These are phyloP conservation scores for Leucozona laternaria DNA, from an alignment of 2,888 invertebrate species.

Conservation along the genomic window DNA sequence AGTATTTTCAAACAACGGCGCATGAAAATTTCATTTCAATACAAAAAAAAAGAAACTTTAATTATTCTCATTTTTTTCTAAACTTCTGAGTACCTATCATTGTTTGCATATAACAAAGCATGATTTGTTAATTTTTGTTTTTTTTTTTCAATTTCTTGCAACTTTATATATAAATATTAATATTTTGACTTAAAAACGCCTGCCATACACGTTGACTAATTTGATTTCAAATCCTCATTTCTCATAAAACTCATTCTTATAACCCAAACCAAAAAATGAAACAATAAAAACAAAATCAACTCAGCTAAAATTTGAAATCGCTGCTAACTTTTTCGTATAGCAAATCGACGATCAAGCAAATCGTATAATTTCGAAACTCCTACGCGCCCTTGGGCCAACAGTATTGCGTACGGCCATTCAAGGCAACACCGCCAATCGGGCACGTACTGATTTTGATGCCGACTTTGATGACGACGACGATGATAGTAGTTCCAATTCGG, in stretches of 20 bases:
- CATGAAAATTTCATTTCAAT: constrained; percentile 16
- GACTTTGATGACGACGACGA: constrained; percentile 85
- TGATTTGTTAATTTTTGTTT: not conserved
- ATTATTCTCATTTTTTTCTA: not conserved
- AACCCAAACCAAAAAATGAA: constrained; percentile 14
- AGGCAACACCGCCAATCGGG: constrained; percentile 81
- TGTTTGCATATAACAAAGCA: constrained; percentile 8
- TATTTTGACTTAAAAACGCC: constrained; percentile 7
- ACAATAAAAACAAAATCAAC: constrained; percentile 35
- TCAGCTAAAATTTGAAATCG: constrained; percentile 62
- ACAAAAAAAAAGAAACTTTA: not conserved
- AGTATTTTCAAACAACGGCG: not conserved
- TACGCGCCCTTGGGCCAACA: constrained; percentile 90
- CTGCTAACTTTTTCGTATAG: constrained; percentile 81
- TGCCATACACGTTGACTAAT: constrained; percentile 42
- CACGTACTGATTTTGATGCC: constrained; percentile 84
- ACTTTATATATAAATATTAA: not conserved
- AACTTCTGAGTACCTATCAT: constrained; percentile 3
- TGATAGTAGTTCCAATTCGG: constrained; percentile 81
- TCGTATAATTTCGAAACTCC: constrained; percentile 84
- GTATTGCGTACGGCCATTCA: constrained; percentile 85
- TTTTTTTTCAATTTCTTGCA: constrained; percentile 15
- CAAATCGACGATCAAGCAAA: constrained; percentile 83
- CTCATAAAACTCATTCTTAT: constrained; percentile 28
- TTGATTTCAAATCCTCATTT: constrained; percentile 29